Percentiles rank a stretch among this genome's conserved stretches.
Conservation (phyloP, 2,888 invertebrate species). For the Caradrina clavipalpis region DNA sequence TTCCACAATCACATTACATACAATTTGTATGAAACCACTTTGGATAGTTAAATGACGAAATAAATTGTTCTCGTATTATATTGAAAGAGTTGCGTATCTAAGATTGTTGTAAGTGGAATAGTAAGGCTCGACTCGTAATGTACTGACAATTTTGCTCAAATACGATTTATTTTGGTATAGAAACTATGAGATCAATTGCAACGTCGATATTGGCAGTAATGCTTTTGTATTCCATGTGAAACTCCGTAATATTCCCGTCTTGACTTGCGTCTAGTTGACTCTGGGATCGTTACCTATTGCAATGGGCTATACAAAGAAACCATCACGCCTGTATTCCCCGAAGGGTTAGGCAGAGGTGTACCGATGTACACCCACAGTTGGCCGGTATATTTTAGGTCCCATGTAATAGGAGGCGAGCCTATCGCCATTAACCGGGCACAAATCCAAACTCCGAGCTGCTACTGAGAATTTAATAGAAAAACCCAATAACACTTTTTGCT, state of each 20-base stretch:
- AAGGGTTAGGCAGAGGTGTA: too few species aligned
- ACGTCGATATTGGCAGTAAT: not conserved
- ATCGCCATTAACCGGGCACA: too few species aligned
- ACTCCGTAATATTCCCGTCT: not conserved
- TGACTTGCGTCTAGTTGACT: not conserved
- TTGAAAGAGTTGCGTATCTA: slow-evolving; percentile 58
- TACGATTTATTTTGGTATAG: slow-evolving; percentile 9
- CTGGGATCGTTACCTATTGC: too few species aligned
- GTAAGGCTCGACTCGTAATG: slow-evolving; percentile 23
- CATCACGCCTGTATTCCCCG: too few species aligned
- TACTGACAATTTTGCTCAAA: slow-evolving; percentile 33
- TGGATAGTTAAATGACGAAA: slow-evolving; percentile 69
- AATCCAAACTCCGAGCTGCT: too few species aligned
- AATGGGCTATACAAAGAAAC: too few species aligned
- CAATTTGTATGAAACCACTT: slow-evolving; percentile 73
- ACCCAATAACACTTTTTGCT: too few species aligned
- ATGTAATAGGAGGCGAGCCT: too few species aligned
- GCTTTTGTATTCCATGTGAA: not conserved
- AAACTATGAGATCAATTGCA: not conserved
- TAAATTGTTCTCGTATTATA: slow-evolving; percentile 64
- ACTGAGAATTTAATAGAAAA: too few species aligned
- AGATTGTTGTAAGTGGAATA: slow-evolving; percentile 52
- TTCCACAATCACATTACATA: slow-evolving; percentile 79
- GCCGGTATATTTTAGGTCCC: too few species aligned
- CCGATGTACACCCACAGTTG: too few species aligned